Evolutionary conservation across 2,888 invertebrate genomes (phyloP), one percentile per base, ranked within the genome.

Genomic region (Drosophila niveifrons): DNA sequence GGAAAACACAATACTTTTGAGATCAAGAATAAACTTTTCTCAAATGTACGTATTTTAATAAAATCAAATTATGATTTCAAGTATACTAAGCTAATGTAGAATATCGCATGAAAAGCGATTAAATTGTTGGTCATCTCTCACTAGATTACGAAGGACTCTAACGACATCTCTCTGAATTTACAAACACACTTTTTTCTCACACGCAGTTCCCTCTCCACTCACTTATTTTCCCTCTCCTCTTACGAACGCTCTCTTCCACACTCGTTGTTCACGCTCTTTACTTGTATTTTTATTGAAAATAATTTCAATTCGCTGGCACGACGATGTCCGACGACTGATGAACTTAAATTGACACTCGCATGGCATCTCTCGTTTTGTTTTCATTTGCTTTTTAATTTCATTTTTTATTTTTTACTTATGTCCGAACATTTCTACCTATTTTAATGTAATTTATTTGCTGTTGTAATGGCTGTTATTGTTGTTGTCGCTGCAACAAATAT

Each of bases 401-500:
- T 36, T 36, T 36, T 36, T 36, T 34, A 39, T 56, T 65, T 70
- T 69, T 31, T 61, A 43, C 52, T 52, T 43, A 47, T 31, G 29
- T 44, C 15, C 39, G 41, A 7, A 8, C 68, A 34, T 63, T 66
- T 67, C 63, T 72, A 73, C 81, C 80, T 80, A 78, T 83, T 78
- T 83, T 88, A 83, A 88, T 83, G 88, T 75, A 70, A 88, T 83
- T 88, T 86, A 88, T 88, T 82, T 88, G 68, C 78, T 61, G 78
- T 61, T 80, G 89, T 86, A 80, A 82, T 82, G 80, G 77, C 66
- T 80, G 71, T 65, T 65, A 56, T 62, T 78, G 55, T 41, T 58
- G 53, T 13, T 41, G 68, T 41, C 29, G 18, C n/a, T 44, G 46
- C 52, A 65, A 44, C 46, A 72, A 72, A 78, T 67, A 73, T 72